Conservation (phyloP, 2,113 vertebrate genomes). For the Silurus meridionalis region DNA sequence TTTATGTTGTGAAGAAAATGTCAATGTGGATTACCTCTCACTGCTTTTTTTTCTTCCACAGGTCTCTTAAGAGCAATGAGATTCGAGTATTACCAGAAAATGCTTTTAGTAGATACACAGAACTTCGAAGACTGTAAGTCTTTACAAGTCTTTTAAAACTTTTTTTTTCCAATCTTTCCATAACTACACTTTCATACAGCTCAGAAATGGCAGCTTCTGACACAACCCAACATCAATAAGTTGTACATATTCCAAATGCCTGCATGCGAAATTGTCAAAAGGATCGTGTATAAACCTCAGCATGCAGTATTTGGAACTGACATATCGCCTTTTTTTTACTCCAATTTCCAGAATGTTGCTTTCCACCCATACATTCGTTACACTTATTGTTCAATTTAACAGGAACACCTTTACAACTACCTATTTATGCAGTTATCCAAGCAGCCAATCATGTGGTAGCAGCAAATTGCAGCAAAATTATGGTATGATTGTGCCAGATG, state of each 20-base stretch:
- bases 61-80: constrained; percentile 74
- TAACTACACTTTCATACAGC: not conserved
- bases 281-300: not conserved
- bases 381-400: no score
- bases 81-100: constrained; percentile 70
- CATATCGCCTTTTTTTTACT: no score
- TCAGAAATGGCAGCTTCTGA: not conserved
- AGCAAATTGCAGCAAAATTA: no score
- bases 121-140: constrained; percentile 76
- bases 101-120: constrained; percentile 70
- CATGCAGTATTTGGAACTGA: no score
- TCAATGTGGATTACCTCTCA: not conserved
- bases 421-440: no score
- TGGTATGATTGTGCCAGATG: no score
- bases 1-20: not conserved
- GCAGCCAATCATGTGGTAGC: no score
- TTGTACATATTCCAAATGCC: not conserved
- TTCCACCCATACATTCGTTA: no score
- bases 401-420: no score
- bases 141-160: not conserved
- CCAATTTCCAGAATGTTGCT: no score
- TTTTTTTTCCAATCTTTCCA: not conserved
- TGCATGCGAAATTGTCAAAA: not conserved
- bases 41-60: constrained; percentile 47
- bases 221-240: not conserved